Conservation (phyloP, 1,140 invertebrate species). For the Eubasilissa regina region DNA sequence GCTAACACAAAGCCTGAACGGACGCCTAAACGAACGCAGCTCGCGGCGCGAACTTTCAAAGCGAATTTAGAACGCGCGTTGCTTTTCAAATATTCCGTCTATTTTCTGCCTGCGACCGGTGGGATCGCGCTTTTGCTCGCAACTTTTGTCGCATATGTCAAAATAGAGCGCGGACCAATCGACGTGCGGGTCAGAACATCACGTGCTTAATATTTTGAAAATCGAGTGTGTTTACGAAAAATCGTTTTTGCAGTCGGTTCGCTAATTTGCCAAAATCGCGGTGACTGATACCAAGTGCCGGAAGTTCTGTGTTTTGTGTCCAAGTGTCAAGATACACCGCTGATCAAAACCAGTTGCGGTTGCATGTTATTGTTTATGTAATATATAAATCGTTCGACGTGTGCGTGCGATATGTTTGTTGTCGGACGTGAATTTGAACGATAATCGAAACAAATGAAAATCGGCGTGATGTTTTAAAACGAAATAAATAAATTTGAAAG, state of each 20-base stretch:
- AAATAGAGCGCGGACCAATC: constrained; percentile 21
- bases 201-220: constrained; percentile 20
- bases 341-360: constrained; percentile 22
- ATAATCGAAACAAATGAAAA: too few relatives aligned
- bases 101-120: constrained; percentile 38
- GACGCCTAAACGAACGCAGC: constrained; percentile 49
- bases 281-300: neutral
- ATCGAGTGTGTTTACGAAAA: constrained; percentile 5
- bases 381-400: neutral
- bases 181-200: constrained; percentile 25
- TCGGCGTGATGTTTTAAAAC: too few relatives aligned
- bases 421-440: too few relatives aligned
- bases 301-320: constrained; percentile 21
- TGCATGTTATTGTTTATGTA: constrained; percentile 36
- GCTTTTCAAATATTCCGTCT: constrained; percentile 29
- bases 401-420: constrained; percentile 9
- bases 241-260: neutral
- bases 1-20: constrained; percentile 49
- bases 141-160: constrained; percentile 27
- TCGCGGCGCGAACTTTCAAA: constrained; percentile 45
- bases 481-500: too few relatives aligned
- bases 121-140: neutral
- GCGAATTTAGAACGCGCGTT: constrained; percentile 22
- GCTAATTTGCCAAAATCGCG: neutral
- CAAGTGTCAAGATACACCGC: constrained; percentile 28